Evolutionary conservation across 1,140 invertebrate genomes (phyloP), one percentile per base, ranked within the genome.

Genomic region (Vanessa atalanta): DNA sequence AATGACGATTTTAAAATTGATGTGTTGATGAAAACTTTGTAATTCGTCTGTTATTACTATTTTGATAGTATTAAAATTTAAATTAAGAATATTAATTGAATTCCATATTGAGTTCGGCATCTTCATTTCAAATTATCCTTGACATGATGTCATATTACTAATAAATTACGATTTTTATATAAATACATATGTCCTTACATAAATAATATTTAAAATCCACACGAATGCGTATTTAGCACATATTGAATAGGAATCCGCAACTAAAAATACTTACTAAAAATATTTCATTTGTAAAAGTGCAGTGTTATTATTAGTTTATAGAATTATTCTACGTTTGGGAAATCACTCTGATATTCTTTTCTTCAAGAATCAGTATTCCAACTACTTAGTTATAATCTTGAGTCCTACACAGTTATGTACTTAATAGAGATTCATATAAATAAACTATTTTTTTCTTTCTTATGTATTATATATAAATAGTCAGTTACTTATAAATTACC

Each of bases 101-200:
- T 57, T 57, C 8, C 20, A 23, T 67, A 51, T 53, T 67, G 47
- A 65, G 13, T 65, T 61, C 48, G 61, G 47, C 50, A 26, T 51
- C 48, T 65, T 70, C 55, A 65, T 72, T 72, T 72, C n/a, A 37
- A 47, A 53, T 60, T n/a, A 67, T 13, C 75, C 75, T 77, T 77
- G 75, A 73, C 71, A 73, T 31, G 63, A 66, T 70, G 61, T 65
- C 50, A 65, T 13, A 50, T 55, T 61, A 50, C 13, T 48, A 55
- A 70, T 77, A 73, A 70, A 77, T 70, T 66, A 73, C 61, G 47
- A 71, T 68, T 47, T 60, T 61, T 51, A 51, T 69, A 47, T 23
- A 20, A 26, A 55, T 8, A 26, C 43, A 55, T 15, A 15, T 9
- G 20, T 26, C 7, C 23, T 16, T 8, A n/a, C 53, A 23, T 57